These are phyloP conservation scores for Centropyge bicolor DNA, from an alignment of 2,797 vertebrate species.

Conservation along the genomic window DNA sequence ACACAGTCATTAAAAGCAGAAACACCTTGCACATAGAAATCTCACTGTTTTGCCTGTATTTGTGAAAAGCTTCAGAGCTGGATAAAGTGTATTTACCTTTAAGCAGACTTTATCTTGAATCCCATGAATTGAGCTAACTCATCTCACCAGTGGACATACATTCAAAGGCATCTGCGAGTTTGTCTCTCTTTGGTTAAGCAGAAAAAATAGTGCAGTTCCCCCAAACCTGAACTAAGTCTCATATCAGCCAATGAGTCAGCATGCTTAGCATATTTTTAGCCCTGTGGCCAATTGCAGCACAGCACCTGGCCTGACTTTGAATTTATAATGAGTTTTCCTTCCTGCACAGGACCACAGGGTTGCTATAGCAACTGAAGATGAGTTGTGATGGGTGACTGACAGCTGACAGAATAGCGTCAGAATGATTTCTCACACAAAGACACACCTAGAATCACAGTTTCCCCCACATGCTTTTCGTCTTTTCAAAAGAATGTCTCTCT, in stretches of 20 bases:
- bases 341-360: constrained; percentile 32
- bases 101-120: constrained; percentile 33
- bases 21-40: not conserved
- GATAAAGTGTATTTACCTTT: constrained; percentile 20
- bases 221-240: constrained; percentile 58
- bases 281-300: constrained; percentile 63
- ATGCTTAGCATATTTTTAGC: constrained; percentile 75
- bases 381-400: constrained; percentile 65
- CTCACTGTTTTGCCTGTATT: constrained; percentile 19
- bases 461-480: constrained; percentile 15
- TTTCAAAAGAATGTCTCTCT: constrained; percentile 25
- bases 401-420: constrained; percentile 66
- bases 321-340: constrained; percentile 34
- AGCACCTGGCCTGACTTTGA: constrained; percentile 64
- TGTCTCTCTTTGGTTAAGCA: constrained; percentile 30
- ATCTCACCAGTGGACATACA: constrained; percentile 32
- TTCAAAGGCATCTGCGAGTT: constrained; percentile 29
- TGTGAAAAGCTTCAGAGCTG: constrained; percentile 17
- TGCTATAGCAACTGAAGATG: constrained; percentile 59
- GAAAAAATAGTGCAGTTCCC: constrained; percentile 28
- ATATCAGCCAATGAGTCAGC: constrained; percentile 70
- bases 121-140: constrained; percentile 23
- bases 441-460: constrained; percentile 40
- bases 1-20: constrained; percentile 10
- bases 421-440: constrained; percentile 55